Evolutionary conservation across 1,140 invertebrate genomes (phyloP).

Genomic region (Triops longicaudatus): DNA sequence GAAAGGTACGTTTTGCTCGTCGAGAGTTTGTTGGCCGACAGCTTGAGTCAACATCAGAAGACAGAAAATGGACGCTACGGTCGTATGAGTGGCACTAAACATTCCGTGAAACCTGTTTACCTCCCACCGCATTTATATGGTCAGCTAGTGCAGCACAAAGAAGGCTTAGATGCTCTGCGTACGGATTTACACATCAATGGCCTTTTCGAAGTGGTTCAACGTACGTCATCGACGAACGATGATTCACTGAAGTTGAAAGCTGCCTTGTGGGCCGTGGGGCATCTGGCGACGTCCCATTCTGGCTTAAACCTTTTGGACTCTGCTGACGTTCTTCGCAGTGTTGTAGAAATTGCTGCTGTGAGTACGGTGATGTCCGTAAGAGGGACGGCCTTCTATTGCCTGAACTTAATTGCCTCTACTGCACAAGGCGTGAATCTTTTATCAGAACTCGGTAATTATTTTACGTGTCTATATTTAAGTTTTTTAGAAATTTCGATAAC

Average conservation of each 20-base stretch:
- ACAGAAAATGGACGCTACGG: conserved; percentile 60
- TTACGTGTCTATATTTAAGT: too few species aligned
- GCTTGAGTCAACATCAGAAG: conserved; percentile 71
- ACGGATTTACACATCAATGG: conserved; percentile 36
- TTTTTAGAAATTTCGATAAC: too few species aligned
- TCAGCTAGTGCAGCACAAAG: conserved; percentile 67
- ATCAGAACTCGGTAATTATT: conserved; percentile 49
- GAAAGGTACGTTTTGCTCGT: conserved; percentile 69
- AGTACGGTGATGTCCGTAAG: conserved; percentile 75
- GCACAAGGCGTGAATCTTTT: conserved; percentile 67
- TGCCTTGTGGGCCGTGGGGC: conserved; percentile 80
- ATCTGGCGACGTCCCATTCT: conserved; percentile 61
- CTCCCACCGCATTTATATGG: conserved; percentile 81
- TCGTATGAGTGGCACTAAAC: conserved; percentile 38
- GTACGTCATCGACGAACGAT: background rate
- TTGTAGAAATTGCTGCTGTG: conserved; percentile 61
- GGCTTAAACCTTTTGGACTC: conserved; percentile 63
- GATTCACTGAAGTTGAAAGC: conserved; percentile 50
- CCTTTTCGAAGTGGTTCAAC: conserved; percentile 31
- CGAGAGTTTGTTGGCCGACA: conserved; percentile 77
- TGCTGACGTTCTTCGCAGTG: conserved; percentile 48
- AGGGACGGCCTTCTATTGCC: conserved; percentile 77
- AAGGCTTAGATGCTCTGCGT: conserved; percentile 59
- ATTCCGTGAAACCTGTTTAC: conserved; percentile 50
- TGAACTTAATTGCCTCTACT: conserved; percentile 75